A percentile compares a stretch with the other conserved stretches of the same genome.
Conservation (phyloP, 2,113 vertebrate genomes). For the Monopterus albus region DNA sequence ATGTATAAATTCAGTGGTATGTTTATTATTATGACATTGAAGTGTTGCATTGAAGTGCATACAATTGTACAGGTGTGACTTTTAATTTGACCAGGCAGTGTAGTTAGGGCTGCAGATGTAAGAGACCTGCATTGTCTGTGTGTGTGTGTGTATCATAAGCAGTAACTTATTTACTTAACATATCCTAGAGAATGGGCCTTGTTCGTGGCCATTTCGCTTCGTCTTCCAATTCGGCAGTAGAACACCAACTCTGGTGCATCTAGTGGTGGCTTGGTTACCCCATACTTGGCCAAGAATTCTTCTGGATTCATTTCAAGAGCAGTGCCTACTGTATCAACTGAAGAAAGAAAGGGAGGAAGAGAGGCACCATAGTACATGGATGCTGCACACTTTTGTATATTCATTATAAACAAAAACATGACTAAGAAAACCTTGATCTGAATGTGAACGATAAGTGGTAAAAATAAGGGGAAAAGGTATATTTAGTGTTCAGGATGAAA, state of each 20-base stretch:
- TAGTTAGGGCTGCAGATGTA: neutral
- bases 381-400: neutral
- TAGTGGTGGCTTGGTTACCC: slow-evolving; percentile 75
- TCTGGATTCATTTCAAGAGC: slow-evolving; percentile 79
- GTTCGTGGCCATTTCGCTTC: slow-evolving; percentile 77
- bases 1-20: no score
- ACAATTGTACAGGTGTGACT: no score
- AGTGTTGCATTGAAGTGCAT: no score
- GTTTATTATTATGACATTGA: no score
- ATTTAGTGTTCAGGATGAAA: no score
- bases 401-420: neutral
- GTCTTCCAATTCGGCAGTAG: slow-evolving; percentile 83
- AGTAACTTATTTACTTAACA: slow-evolving; percentile 68
- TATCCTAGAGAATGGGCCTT: slow-evolving; percentile 80
- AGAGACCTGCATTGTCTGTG: no score
- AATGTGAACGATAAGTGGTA: neutral
- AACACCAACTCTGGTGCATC: slow-evolving; percentile 83
- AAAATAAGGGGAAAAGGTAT: neutral
- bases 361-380: neutral
- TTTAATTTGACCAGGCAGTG: no score
- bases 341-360: slow-evolving; percentile 1
- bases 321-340: slow-evolving; percentile 79
- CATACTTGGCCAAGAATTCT: slow-evolving; percentile 79
- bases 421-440: neutral
- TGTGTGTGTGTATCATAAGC: neutral